Evolutionary conservation across 2,113 vertebrate species (phyloP).

Genomic region (Aphyosemion australe): DNA sequence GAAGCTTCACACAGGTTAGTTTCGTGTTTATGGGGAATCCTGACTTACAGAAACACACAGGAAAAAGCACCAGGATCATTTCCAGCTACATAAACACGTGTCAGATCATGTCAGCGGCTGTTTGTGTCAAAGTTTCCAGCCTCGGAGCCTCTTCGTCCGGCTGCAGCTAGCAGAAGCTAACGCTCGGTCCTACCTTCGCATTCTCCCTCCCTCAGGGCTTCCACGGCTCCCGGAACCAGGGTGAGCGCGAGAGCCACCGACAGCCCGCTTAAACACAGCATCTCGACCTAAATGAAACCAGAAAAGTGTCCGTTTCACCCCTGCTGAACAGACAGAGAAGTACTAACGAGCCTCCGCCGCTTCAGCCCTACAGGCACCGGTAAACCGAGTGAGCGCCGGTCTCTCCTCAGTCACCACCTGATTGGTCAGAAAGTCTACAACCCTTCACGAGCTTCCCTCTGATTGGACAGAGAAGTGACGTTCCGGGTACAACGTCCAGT

Average conservation of each 20-base stretch:
- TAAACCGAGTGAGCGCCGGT: conserved; percentile 23
- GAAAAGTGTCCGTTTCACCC: neutral
- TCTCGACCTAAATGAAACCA: conserved; percentile 50
- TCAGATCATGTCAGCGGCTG: neutral
- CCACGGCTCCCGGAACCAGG: conserved; percentile 73
- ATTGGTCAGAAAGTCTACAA: conserved; percentile 73
- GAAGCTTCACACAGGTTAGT: too few species aligned
- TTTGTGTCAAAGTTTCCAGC: neutral
- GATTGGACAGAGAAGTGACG: conserved; percentile 52
- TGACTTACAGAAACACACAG: too few species aligned
- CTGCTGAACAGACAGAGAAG: neutral
- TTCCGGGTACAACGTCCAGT: conserved; percentile 81
- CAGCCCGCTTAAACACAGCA: conserved; percentile 82
- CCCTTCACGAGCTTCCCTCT: conserved; percentile 47
- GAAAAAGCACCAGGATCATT: too few species aligned
- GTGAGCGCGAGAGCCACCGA: conserved; percentile 83
- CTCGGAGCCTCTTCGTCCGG: neutral
- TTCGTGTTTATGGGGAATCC: too few species aligned
- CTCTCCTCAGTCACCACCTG: conserved; percentile 22
- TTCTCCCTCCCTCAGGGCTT: conserved; percentile 84
- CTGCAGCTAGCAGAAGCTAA: conserved; percentile 8
- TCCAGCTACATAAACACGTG: too few species aligned
- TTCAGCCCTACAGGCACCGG: conserved; percentile 57
- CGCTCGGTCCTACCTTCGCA: conserved; percentile 86
- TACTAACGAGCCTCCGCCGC: conserved; percentile 9